Conservation (phyloP, 23 tunicate genomes). For the Trididemnum nubilum region DNA sequence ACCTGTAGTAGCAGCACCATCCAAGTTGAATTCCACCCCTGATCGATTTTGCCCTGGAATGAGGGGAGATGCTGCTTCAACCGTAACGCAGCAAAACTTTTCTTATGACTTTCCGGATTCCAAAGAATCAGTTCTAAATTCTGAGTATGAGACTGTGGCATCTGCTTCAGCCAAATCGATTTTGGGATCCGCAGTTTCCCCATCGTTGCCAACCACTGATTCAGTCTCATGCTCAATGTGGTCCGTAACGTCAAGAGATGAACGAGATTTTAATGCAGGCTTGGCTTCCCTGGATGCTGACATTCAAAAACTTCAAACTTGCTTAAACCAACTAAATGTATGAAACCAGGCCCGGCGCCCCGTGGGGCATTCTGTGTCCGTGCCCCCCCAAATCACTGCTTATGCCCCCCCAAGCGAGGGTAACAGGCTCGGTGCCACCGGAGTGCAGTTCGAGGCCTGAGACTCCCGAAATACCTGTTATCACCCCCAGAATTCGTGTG, state of each 20-base stretch:
- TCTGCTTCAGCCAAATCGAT: not conserved
- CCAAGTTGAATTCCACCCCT: not conserved
- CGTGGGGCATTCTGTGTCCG: no score
- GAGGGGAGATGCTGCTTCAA: not conserved
- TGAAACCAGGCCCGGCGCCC: no score
- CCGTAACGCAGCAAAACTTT: not conserved
- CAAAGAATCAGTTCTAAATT: no score
- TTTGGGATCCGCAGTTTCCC: not conserved
- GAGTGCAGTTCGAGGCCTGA: no score
- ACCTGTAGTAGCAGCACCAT: not conserved
- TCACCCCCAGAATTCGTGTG: no score
- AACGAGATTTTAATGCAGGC: slow-evolving; percentile 69
- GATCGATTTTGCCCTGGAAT: not conserved
- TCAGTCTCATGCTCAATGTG: slow-evolving; percentile 56
- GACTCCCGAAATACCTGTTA: no score
- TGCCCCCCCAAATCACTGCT: no score
- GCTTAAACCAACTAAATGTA: slow-evolving; percentile 10
- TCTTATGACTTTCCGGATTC: not conserved
- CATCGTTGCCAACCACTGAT: slow-evolving; percentile 22
- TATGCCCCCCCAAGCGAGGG: no score
- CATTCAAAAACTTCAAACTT: slow-evolving; percentile 58
- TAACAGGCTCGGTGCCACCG: no score
- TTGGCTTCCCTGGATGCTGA: slow-evolving; percentile 82
- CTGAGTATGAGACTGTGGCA: not conserved
- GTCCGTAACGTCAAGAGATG: slow-evolving; percentile 59